Base-by-base conservation (phyloP, 92 coral and sea anemone genomes). In the Porites lobata region DNA sequence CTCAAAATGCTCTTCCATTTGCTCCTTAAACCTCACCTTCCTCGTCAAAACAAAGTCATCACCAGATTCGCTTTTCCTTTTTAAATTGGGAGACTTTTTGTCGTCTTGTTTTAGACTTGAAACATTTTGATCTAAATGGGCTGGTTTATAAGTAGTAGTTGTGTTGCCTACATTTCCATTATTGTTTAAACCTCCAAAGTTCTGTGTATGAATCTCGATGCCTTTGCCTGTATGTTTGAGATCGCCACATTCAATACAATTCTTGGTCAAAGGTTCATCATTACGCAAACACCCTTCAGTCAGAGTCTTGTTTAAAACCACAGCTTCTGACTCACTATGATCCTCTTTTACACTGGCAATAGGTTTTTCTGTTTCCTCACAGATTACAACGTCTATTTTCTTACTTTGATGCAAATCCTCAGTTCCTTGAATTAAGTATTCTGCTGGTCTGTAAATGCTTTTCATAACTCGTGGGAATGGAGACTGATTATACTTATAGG, bases 381-480 rank as follows among this genome's bases (percentile, higher is more conserved):
- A 68, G 29, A 26, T 64, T 11, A n/a, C 6, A 3, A 18, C 43
- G 11, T 10, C 7, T 4, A 7, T 24, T 51, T 50, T 38, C 51
- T 43, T 32, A 50, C 59, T 18, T 63, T 43, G 19, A 9, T 8
- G 65, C 20, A 75, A 20, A 32, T 50, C 10, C 32, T 14, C 32
- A 18, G 14, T 53, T 4, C 32, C 18, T 67, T 54, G 53, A 19
- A 17, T 22, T 29, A 50, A 61, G 14, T 19, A 50, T 15, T 17
- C n/a, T 18, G 8, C 77, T 22, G 18, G 7, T 51, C 69, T 81
- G 77, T 53, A 18, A 18, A 19, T 65, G 15, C 71, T 26, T 26
- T 73, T 82, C 58, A 52, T 52, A 75, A 81, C 50, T 74, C 91
- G 54, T 53, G 91, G 91, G 52, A 54, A 88, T 17, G 91, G 91